Evolutionary conservation across 2,888 invertebrate species (phyloP).

Genomic region (Folsomia manolachei): DNA sequence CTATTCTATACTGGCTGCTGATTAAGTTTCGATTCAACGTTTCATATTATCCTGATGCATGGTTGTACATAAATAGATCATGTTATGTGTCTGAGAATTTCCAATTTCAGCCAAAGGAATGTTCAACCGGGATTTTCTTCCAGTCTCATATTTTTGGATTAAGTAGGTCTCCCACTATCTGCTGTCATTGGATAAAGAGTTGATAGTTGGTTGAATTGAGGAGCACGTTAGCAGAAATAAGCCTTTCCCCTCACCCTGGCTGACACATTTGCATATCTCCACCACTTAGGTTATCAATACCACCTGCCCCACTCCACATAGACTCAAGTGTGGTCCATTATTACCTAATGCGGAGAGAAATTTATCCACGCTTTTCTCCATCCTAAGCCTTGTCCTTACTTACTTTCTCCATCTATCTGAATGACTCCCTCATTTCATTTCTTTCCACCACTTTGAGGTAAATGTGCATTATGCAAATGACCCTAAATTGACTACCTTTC

Average conservation of each 20-base stretch:
- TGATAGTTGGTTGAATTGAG: background rate
- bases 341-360: background rate
- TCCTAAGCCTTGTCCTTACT: background rate
- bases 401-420: background rate
- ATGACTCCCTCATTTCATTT: slow-evolving; percentile 4
- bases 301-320: background rate
- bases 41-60: no score
- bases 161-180: background rate
- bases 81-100: no score
- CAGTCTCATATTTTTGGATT: background rate
- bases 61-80: no score
- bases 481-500: slow-evolving; percentile 12
- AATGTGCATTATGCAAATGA: slow-evolving; percentile 17
- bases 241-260: background rate
- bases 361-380: background rate
- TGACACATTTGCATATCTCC: background rate
- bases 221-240: background rate
- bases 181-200: no score
- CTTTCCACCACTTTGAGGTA: slow-evolving; percentile 5
- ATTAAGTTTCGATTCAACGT: no score
- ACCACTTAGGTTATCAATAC: background rate
- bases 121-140: no score
- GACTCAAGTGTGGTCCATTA: background rate
- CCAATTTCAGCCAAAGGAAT: no score
- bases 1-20: no score